phyloP scores from a whole-genome alignment of 2,888 invertebrate species.

The Helobdella robusta region DNA sequence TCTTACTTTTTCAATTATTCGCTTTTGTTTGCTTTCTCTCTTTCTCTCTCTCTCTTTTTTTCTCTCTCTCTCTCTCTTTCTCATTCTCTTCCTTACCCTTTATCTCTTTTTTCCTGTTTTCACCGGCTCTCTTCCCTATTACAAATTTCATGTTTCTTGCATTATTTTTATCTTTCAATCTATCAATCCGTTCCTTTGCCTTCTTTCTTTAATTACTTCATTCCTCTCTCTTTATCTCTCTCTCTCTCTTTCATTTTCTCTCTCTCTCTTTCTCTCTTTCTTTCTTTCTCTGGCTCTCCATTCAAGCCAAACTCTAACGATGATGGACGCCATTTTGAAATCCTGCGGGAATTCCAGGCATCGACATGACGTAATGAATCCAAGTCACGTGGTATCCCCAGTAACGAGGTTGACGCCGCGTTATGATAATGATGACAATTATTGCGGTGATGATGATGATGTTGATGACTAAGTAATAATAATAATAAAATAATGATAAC shows the following conservation, averaged over 20 bases:
- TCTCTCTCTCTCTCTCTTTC: slow-evolving; percentile 12
- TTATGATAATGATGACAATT: no score
- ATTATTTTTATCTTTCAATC: background rate
- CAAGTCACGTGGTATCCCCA: no score
- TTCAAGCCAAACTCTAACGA: no score
- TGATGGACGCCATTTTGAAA: no score
- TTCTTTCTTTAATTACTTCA: background rate
- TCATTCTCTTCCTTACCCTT: background rate
- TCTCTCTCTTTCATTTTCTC: slow-evolving; percentile 12
- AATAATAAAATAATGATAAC: no score
- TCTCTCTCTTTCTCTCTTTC: slow-evolving; percentile 6
- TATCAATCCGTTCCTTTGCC: background rate
- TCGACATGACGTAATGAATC: no score
- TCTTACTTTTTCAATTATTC: background rate
- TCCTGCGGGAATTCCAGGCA: no score
- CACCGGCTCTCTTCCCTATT: background rate
- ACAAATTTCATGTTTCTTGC: background rate
- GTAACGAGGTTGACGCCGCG: no score
- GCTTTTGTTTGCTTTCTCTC: background rate
- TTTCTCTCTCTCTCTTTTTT: slow-evolving; percentile 8
- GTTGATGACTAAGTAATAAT: no score
- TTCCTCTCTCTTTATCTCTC: background rate
- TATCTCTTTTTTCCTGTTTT: background rate
- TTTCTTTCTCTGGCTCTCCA: background rate
- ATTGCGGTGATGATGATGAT: no score